A percentile compares a stretch with the other conserved stretches of the same genome.
These are phyloP conservation scores for Yponomeuta cagnagella DNA, from an alignment of 2,888 invertebrate genomes.

Conservation along the genomic window DNA sequence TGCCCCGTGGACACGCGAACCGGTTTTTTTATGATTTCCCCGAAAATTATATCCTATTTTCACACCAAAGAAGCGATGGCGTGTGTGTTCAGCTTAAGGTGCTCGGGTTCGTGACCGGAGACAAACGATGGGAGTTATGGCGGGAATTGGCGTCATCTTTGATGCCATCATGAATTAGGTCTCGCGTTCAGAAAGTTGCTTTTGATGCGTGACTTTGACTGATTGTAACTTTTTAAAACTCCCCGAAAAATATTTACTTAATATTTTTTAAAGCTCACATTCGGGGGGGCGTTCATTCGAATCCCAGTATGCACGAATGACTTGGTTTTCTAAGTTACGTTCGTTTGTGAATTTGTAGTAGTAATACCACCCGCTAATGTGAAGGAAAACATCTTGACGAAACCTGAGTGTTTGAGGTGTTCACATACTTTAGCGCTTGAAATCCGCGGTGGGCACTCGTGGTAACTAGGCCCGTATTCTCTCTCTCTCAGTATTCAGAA, in stretches of 20 bases:
- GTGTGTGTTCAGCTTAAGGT: slow-evolving; percentile 49
- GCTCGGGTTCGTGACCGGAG: slow-evolving; percentile 59
- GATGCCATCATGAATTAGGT: slow-evolving; percentile 34
- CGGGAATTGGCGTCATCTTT: slow-evolving; percentile 27
- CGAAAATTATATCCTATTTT: slow-evolving; percentile 71
- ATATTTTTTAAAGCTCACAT: not conserved
- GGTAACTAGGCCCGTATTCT: too few relatives aligned
- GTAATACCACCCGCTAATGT: too few relatives aligned
- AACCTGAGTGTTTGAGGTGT: too few relatives aligned
- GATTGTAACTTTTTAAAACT: not conserved
- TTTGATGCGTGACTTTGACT: not conserved
- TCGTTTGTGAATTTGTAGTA: too few relatives aligned
- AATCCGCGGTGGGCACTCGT: too few relatives aligned
- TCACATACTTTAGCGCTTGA: too few relatives aligned
- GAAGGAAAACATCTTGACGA: too few relatives aligned
- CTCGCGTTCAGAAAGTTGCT: not conserved
- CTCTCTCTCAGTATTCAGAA: too few relatives aligned
- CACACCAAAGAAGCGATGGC: slow-evolving; percentile 52
- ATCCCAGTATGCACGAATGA: too few relatives aligned
- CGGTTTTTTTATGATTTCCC: slow-evolving; percentile 72
- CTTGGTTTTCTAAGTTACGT: too few relatives aligned
- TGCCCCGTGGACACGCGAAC: slow-evolving; percentile 71
- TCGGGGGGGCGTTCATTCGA: too few relatives aligned
- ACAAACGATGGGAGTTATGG: slow-evolving; percentile 43
- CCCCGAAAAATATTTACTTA: not conserved